Evolutionary conservation across 1,140 invertebrate genomes (phyloP), one percentile per base, ranked within the genome.

Genomic region (Babylonia areolata): DNA sequence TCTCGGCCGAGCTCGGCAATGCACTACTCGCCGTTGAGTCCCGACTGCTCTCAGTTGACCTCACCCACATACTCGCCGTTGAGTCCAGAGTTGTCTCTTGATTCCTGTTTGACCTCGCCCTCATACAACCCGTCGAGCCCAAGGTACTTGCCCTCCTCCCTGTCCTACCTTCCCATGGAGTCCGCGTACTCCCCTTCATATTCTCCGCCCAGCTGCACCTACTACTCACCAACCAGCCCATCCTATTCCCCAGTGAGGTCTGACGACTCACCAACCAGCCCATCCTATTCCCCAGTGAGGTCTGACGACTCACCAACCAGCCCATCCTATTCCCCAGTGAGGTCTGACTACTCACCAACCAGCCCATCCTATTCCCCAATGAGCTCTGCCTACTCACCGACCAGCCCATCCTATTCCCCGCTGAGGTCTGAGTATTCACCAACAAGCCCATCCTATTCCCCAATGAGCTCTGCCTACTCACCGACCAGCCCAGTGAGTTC

Each of bases 201-300:
- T 28, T 93, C 93, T 85, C 90, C 88, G 58, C 92, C 93, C 28
- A 92, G 93, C 75, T 90, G 88, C 12, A 97, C 0, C 0, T 97
- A 96, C 35, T 95, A 95, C 89, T 93, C 91, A 46, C 95, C 95
- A 23, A 94, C 97, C 0, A 97, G 96, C 87, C 97, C 97, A 1
- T 96, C 96, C n/a, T 97, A 97, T 91, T 90, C 87, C 31, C 93
- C 93, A 85, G 93, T 97, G 0, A 96, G 96, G 89, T 97, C 97
- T 0, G 96, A 95, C n/a, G 90, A 88, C 31, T 94, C 93, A 82
- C 90, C 88, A 58, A 91, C 93, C 31, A 92, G 93, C 78, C 91
- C 89, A 12, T 97, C 97, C 5, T 96, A 98, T 94, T 97, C 97
- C 1, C 97, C 97, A 0, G 97, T 97, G 1, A 86, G 89, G 40